Base-by-base conservation (phyloP, 92 coral and sea anemone species). In the Metridium senile region DNA sequence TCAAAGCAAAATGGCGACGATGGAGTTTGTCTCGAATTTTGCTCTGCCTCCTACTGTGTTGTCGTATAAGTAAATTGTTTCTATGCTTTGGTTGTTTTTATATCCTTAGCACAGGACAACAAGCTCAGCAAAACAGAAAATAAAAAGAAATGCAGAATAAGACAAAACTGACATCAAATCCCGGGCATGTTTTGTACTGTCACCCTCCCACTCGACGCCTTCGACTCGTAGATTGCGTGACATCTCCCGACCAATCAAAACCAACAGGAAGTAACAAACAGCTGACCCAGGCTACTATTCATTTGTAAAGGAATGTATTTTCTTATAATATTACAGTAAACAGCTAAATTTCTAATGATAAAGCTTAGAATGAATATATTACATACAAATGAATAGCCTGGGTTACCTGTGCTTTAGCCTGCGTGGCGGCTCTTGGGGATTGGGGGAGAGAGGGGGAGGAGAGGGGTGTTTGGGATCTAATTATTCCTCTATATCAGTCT, bases 131-230 rank as follows among this genome's bases (percentile, higher is more conserved):
- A 79, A 68, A 26, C 61, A 13, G 47, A 13, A 43, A 68, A 19
- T 9, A 33, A 16, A 46, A 34, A 63, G 58, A 56, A 62, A 56
- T 26, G 66, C 85, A 62, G 53, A 33, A 20, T 20, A 63, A 61
- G 61, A 26, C 29, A 26, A 22, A 84, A 76, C 53, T 71, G 52
- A 39, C 71, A 78, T 23, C 21, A 74, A 30, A 79, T 53, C 77
- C 91, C 29, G 85, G 92, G 82, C 83, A 87, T 78, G 92, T 83
- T 81, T 69, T 68, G 33, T 0, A 33, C 43, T 21, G 18, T 61
- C 49, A 39, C 49, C 59, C 59, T 54, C 25, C 82, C 74, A 26
- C 66, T 72, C 74, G 13, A 66, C 74, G 66, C 82, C 26, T 4
- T 20, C 47, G 26, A 56, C 26, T 26, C 33, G 22, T 8, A 54